These are phyloP conservation scores for Pantherophis guttatus DNA, from an alignment of 2,113 vertebrate genomes.

Conservation along the genomic window DNA sequence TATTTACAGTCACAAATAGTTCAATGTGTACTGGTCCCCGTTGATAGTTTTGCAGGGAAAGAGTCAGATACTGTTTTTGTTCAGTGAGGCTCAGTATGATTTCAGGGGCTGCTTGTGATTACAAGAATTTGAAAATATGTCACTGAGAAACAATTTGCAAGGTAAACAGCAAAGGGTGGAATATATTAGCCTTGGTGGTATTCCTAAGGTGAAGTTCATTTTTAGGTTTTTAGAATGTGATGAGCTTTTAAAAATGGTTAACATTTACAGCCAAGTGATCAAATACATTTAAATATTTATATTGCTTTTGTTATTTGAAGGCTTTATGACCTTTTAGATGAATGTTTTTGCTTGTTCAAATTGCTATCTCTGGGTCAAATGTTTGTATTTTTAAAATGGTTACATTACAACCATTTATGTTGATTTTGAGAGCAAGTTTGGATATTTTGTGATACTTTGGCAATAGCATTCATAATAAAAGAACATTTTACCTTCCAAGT, in stretches of 20 bases:
- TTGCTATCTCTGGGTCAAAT: not conserved
- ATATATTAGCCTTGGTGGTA: not conserved
- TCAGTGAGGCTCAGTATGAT: not conserved
- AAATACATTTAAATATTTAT: not conserved
- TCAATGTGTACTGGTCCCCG: conserved; percentile 12
- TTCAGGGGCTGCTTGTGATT: conserved; percentile 4
- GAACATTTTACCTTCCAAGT: not conserved
- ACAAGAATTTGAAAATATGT: conserved; percentile 17
- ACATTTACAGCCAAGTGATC: not conserved
- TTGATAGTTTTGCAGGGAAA: conserved; percentile 22
- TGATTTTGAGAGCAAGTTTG: not conserved
- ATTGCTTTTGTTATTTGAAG: not conserved
- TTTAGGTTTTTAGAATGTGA: not conserved
- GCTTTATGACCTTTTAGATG: not conserved
- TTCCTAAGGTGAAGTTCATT: conserved; percentile 4
- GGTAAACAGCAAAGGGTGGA: conserved; percentile 9
- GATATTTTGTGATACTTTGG: not conserved
- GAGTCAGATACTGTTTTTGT: conserved; percentile 34
- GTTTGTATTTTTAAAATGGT: not conserved
- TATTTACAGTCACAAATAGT: conserved; percentile 29
- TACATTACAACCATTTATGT: not conserved
- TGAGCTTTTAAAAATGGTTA: conserved; percentile 10
- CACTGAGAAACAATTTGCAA: not conserved
- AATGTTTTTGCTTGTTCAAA: not conserved
- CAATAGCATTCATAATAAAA: not conserved